Conservation (phyloP, 2,888 invertebrate species). For the Dryococelus australis region DNA sequence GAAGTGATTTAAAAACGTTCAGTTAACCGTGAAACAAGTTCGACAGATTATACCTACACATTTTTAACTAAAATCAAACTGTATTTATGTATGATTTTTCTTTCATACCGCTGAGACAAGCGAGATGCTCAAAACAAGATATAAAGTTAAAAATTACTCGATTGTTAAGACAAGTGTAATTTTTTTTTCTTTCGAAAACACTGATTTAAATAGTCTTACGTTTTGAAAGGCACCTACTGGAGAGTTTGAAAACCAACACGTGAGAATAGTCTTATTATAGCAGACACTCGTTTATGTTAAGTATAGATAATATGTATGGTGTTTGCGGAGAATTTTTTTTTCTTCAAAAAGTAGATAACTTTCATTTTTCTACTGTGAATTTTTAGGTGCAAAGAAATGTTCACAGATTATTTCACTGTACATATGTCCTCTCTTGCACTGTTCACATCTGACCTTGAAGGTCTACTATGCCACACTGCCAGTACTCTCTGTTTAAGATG, state of each 20-base stretch:
- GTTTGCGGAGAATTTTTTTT: not conserved
- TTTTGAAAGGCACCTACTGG: not conserved
- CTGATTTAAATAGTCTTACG: too few species aligned
- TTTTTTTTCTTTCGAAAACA: too few species aligned
- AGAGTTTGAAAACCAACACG: not conserved
- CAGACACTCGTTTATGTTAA: not conserved
- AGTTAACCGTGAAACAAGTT: too few species aligned
- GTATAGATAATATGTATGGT: not conserved
- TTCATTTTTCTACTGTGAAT: not conserved
- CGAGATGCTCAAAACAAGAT: too few species aligned
- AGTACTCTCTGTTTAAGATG: not conserved
- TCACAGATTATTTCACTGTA: not conserved
- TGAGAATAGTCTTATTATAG: not conserved
- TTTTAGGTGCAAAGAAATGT: slow-evolving; percentile 16
- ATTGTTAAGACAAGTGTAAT: too few species aligned
- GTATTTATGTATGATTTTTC: too few species aligned
- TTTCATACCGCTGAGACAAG: too few species aligned
- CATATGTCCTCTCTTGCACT: slow-evolving; percentile 3
- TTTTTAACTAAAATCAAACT: too few species aligned
- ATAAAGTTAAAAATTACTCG: too few species aligned
- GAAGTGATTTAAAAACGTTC: too few species aligned
- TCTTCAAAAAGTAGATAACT: not conserved
- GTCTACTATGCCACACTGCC: slow-evolving; percentile 16
- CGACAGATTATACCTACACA: too few species aligned
- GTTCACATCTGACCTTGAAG: not conserved